Base-by-base conservation (phyloP, 2,113 vertebrate species). In the Oryzias curvinotus region DNA sequence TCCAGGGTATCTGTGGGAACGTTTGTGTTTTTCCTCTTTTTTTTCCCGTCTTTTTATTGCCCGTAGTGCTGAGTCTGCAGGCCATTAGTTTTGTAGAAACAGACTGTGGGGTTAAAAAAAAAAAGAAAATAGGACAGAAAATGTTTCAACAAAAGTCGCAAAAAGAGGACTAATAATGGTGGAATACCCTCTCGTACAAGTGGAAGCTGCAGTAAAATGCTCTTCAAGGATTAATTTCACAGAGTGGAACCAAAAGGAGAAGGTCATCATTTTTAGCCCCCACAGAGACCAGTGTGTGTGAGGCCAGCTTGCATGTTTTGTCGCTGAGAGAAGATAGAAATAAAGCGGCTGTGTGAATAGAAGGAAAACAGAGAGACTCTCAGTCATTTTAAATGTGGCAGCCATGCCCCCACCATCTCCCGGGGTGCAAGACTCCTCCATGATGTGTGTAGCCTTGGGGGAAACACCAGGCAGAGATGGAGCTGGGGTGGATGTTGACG, bases 381-480 rank as follows among this genome's bases (percentile, higher is more conserved):
- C 66, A 78, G 78, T 85, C 77, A 84, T 88, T 89, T 84, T 82
- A 87, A 87, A 85, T 62, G 66, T 74, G 73, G 63, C 80, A 78
- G 85, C 82, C 65, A 67, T 78, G 73, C 77, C 85, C 75, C 56
- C 62, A 85, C 84, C 74, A 68, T 88, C 77, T 85, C 85, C 80
- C 60, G 57, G 74, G 73, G 84, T 74, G 73, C 68, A 71, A 64
- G 63, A 62, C 68, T 89, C 71, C 66, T 78, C 54, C 0, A 75
- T 52, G 57, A 74, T 68, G 80, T 79, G 70, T 79, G 77, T 86
- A 85, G 90, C 90, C 90, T 90, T 88, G 88, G 86, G 91, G 86
- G 82, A 83, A 85, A 88, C 77, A 75, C 75, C 65, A 82, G 89
- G 88, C 89, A 88, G 89, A 89, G 84, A 89, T 85, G 84, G 81